Conservation (phyloP, 2,888 invertebrate genomes). For the Anorthoa munda region DNA sequence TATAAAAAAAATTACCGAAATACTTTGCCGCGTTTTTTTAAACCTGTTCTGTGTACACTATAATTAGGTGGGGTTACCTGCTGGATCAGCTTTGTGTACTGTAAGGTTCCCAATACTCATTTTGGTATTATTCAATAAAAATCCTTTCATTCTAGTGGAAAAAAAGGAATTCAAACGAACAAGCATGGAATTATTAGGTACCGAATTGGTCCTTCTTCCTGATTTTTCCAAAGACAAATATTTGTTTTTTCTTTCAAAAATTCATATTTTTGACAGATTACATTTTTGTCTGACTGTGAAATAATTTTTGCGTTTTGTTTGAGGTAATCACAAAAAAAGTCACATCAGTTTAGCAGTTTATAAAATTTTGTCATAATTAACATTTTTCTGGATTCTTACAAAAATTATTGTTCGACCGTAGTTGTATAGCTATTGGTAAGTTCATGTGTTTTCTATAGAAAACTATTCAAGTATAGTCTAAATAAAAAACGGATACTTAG, state of each 20-base stretch:
- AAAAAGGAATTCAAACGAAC: too few relatives aligned
- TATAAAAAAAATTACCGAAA: too few relatives aligned
- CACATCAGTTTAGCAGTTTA: slow-evolving; percentile 44
- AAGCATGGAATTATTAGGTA: background rate
- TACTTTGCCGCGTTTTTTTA: too few relatives aligned
- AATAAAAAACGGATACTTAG: background rate
- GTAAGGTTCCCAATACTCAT: too few relatives aligned
- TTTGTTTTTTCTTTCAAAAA: background rate
- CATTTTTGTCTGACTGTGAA: slow-evolving; percentile 28
- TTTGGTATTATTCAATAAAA: too few relatives aligned
- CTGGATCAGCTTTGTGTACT: too few relatives aligned
- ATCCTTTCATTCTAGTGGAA: too few relatives aligned
- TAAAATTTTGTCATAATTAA: slow-evolving; percentile 35
- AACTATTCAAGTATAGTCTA: background rate
- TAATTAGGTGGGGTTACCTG: too few relatives aligned
- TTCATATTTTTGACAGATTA: slow-evolving; percentile 46
- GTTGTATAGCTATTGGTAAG: slow-evolving; percentile 51
- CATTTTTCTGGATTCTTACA: slow-evolving; percentile 44
- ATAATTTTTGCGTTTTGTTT: slow-evolving; percentile 56
- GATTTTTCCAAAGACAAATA: slow-evolving; percentile 20
- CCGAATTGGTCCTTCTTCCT: background rate
- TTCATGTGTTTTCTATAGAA: background rate
- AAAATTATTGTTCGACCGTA: slow-evolving; percentile 62
- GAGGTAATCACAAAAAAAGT: slow-evolving; percentile 62
- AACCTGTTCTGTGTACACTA: too few relatives aligned